phyloP scores from a whole-genome alignment of 2,113 vertebrate genomes.

The Eupsittula cactorum region DNA sequence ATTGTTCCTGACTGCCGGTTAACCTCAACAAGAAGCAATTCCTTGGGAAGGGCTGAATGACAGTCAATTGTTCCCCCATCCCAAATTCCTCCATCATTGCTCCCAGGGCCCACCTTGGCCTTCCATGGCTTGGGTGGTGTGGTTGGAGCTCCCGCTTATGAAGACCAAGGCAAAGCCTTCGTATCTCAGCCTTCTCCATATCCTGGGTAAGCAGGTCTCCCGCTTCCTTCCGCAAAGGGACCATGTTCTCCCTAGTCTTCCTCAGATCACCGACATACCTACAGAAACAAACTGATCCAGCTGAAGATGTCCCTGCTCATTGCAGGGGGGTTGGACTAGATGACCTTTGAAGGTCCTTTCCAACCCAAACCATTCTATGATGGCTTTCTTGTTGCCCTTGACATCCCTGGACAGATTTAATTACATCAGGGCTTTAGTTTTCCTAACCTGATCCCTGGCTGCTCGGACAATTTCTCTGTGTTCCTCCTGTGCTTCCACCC shows the following conservation, averaged over 20 bases:
- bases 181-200: neutral
- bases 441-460: neutral
- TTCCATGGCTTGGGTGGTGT: neutral
- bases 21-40: neutral
- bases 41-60: neutral
- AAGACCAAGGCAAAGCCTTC: neutral
- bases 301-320: neutral
- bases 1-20: neutral
- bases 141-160: neutral
- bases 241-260: neutral
- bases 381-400: neutral
- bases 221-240: neutral
- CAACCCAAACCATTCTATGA: neutral
- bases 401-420: neutral
- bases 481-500: neutral
- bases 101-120: neutral
- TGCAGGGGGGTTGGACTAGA: neutral
- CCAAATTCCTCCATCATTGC: neutral
- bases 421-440: neutral
- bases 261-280: neutral
- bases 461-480: neutral
- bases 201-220: neutral
- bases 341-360: neutral
- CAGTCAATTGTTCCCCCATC: neutral
- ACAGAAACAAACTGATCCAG: neutral